Evolutionary conservation across 2,888 invertebrate genomes (phyloP).

Genomic region (Acronicta aceris): DNA sequence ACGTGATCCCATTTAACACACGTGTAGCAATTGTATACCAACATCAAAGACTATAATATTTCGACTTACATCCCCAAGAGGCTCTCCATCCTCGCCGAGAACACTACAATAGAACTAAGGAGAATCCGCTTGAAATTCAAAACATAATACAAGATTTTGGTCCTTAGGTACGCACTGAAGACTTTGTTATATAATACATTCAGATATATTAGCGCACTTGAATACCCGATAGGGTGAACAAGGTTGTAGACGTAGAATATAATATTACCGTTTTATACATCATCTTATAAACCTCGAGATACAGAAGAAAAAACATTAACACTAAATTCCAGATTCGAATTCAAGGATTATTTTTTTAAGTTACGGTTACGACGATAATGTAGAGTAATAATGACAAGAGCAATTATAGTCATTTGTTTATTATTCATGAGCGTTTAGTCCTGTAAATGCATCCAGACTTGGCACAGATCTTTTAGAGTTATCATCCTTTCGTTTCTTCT

Average conservation of each 20-base stretch:
- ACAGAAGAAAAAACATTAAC: too few relatives aligned
- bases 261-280: too few relatives aligned
- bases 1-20: not conserved
- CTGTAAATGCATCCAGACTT: too few relatives aligned
- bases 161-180: slow-evolving; percentile 5
- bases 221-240: not conserved
- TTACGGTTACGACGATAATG: too few relatives aligned
- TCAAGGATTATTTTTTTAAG: too few relatives aligned
- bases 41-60: slow-evolving; percentile 4
- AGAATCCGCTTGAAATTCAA: slow-evolving; percentile 5
- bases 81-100: slow-evolving; percentile 6
- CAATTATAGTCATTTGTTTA: too few relatives aligned
- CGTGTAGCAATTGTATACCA: not conserved
- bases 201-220: not conserved
- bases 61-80: slow-evolving; percentile 10
- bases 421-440: too few relatives aligned
- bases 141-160: slow-evolving; percentile 12
- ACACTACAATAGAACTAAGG: slow-evolving; percentile 14
- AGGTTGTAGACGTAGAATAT: not conserved
- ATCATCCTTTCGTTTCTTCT: too few relatives aligned
- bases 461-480: too few relatives aligned
- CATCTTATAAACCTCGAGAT: too few relatives aligned
- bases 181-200: not conserved
- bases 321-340: too few relatives aligned
- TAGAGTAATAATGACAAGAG: too few relatives aligned